phyloP scores from a whole-genome alignment of 2,113 vertebrate species.

The Isurus oxyrinchus region DNA sequence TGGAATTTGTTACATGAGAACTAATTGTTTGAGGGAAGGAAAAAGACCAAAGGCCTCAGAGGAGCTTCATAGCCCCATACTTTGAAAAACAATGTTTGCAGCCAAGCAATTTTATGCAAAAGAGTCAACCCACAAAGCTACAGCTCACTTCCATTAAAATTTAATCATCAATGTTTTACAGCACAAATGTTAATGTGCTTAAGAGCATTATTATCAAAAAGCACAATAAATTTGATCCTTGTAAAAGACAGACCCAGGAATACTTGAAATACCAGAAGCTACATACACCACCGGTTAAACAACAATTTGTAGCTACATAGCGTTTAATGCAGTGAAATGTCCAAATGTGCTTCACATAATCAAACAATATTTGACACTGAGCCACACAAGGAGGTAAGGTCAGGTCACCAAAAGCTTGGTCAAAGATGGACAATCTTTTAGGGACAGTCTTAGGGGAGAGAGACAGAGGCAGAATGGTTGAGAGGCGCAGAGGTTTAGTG shows the following conservation, averaged over 20 bases:
- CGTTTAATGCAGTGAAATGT: not conserved
- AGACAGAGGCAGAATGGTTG: not conserved
- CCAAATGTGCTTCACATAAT: not conserved
- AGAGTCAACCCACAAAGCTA: not conserved
- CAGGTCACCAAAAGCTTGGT: not conserved
- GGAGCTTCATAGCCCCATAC: not conserved
- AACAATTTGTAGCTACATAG: not conserved
- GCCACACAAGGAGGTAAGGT: not conserved
- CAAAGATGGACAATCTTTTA: not conserved
- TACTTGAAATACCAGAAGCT: not conserved
- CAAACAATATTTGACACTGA: not conserved
- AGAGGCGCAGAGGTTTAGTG: not conserved
- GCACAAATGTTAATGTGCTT: not conserved
- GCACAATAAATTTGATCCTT: not conserved
- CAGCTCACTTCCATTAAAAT: not conserved
- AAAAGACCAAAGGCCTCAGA: not conserved
- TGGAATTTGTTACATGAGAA: not conserved
- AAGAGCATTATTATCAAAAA: not conserved
- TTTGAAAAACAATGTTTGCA: conserved; percentile 15
- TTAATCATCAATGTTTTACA: not conserved
- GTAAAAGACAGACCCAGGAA: not conserved
- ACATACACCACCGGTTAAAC: not conserved
- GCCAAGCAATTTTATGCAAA: not conserved
- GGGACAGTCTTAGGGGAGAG: not conserved
- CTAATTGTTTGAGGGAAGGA: not conserved